These are phyloP conservation scores for Hetaerina titia DNA, from an alignment of 2,888 invertebrate genomes.

Conservation along the genomic window DNA sequence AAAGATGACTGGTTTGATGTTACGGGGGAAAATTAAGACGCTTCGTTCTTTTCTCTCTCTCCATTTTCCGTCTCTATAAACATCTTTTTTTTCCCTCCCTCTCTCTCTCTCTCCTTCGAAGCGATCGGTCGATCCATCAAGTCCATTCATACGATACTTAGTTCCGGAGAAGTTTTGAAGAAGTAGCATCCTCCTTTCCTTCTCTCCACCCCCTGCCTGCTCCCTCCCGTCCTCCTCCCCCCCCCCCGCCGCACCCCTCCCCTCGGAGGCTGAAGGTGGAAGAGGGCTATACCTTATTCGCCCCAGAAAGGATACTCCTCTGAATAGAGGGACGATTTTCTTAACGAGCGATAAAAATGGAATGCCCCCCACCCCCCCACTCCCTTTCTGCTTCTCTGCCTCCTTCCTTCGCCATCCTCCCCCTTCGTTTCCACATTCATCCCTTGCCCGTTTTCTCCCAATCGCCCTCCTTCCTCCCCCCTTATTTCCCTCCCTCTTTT, in stretches of 20 bases:
- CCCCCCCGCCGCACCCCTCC: too few species aligned
- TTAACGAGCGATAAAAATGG: conserved; percentile 65
- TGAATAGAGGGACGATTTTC: conserved; percentile 60
- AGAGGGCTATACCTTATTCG: background rate
- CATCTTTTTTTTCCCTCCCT: background rate
- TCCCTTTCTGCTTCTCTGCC: background rate
- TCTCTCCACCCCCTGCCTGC: background rate
- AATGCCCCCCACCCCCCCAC: background rate
- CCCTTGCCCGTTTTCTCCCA: background rate
- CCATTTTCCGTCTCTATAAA: background rate
- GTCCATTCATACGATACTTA: conserved; percentile 58
- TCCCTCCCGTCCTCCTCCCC: background rate
- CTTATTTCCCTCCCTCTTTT: background rate
- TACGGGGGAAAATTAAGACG: conserved; percentile 51
- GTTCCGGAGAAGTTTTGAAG: conserved; percentile 56
- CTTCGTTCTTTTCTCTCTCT: conserved; percentile 13
- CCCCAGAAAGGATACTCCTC: conserved; percentile 36
- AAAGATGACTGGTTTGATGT: background rate
- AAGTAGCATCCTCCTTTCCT: background rate
- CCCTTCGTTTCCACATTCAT: background rate
- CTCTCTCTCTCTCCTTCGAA: conserved; percentile 6
- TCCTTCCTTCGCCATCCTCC: background rate
- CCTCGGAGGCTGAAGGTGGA: background rate
- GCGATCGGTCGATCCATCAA: conserved; percentile 58
- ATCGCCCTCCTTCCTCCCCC: background rate